Conservation (phyloP, 2,113 vertebrate species). For the Promerops cafer region DNA sequence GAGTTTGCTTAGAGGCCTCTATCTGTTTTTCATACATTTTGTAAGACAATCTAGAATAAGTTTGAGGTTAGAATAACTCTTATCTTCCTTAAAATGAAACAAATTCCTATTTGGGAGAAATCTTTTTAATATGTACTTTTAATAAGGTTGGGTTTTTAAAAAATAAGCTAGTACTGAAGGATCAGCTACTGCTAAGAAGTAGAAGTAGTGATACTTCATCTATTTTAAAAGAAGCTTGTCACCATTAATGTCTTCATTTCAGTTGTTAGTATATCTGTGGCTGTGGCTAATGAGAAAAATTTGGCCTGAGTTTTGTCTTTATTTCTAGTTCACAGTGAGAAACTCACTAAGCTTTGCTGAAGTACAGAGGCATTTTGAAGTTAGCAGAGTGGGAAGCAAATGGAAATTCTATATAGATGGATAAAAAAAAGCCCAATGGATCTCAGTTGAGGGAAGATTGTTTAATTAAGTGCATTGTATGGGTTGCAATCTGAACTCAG, state of each 20-base stretch:
- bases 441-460: background rate
- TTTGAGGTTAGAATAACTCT: background rate
- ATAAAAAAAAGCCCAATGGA: background rate
- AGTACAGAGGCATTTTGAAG: background rate
- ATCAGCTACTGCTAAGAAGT: background rate
- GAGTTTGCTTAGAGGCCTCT: background rate
- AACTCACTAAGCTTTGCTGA: background rate
- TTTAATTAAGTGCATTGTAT: conserved; percentile 8
- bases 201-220: background rate
- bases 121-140: background rate
- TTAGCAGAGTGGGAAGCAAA: background rate
- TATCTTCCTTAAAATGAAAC: background rate
- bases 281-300: background rate
- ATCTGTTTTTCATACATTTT: background rate
- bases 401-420: background rate
- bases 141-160: background rate
- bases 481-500: background rate
- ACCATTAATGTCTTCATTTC: background rate
- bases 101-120: background rate
- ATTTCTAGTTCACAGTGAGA: background rate
- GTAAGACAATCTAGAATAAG: background rate
- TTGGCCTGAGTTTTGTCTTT: background rate
- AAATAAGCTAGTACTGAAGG: background rate
- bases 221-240: background rate
- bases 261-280: background rate